Conservation (phyloP, 2,797 vertebrate genomes). For the Pantherophis vulpinus region DNA sequence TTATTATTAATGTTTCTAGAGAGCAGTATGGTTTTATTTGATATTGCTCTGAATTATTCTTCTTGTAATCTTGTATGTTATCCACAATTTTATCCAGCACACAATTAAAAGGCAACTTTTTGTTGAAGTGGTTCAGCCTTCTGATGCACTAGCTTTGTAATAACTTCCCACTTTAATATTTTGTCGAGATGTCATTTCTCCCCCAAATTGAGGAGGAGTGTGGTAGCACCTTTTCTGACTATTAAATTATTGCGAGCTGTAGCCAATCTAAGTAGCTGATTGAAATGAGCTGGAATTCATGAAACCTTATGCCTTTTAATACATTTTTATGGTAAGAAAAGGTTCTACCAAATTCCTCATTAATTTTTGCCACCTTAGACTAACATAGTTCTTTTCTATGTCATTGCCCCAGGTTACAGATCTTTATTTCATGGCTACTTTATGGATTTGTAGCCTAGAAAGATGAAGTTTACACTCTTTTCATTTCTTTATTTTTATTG, state of each 20-base stretch:
- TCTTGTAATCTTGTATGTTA: not conserved
- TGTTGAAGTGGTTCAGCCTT: not conserved
- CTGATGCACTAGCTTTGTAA: not conserved
- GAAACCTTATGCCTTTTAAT: not conserved
- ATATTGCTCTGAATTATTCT: not conserved
- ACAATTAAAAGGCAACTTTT: not conserved
- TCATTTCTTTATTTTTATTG: not conserved
- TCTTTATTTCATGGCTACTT: not conserved
- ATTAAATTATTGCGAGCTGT: not conserved
- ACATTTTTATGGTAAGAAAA: not conserved
- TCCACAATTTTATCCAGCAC: not conserved
- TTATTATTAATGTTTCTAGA: not conserved
- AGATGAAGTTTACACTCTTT: not conserved
- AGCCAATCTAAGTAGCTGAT: not conserved
- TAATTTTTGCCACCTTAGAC: not conserved
- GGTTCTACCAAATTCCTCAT: not conserved
- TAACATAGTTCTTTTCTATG: not conserved
- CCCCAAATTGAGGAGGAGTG: not conserved
- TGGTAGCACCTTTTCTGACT: not conserved
- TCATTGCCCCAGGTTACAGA: not conserved
- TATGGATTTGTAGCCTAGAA: not conserved
- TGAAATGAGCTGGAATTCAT: not conserved
- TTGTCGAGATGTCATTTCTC: not conserved
- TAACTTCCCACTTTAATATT: not conserved
- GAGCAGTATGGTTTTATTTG: not conserved